These are phyloP conservation scores for Trachelus troglodyta DNA, from an alignment of 2,888 invertebrate species.

Conservation along the genomic window DNA sequence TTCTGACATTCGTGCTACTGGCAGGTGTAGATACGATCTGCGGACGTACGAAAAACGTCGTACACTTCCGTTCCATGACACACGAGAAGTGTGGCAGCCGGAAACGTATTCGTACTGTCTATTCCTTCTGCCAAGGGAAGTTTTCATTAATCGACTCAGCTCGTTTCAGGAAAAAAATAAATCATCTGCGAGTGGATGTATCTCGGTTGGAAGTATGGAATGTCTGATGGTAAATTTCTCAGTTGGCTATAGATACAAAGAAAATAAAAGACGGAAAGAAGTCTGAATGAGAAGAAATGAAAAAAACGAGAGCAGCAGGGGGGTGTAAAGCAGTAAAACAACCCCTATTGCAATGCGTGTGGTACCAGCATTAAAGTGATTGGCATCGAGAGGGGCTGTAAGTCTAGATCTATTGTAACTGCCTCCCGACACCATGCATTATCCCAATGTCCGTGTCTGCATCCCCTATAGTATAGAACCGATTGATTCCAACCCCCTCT, in stretches of 20 bases:
- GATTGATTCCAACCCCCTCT: neutral
- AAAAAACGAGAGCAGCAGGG: neutral
- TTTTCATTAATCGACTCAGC: neutral
- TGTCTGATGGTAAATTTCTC: neutral
- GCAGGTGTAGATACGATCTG: constrained; percentile 32
- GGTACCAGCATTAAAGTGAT: constrained; percentile 31
- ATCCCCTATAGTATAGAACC: neutral
- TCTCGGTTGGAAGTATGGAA: neutral
- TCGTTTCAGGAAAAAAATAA: neutral
- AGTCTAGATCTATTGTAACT: constrained; percentile 29
- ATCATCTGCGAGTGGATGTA: neutral
- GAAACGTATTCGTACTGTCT: neutral
- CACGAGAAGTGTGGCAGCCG: neutral
- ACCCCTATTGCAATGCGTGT: constrained; percentile 25
- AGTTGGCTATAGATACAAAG: neutral
- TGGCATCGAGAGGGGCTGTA: constrained; percentile 28
- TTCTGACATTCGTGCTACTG: constrained; percentile 22
- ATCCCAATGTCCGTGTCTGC: constrained; percentile 1
- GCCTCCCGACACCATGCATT: constrained; percentile 23
- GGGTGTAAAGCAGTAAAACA: neutral
- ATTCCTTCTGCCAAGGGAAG: neutral
- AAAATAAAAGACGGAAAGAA: neutral
- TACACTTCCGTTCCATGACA: no score
- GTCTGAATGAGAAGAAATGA: neutral
- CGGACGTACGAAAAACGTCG: constrained; percentile 15